Evolutionary conservation across 2,113 vertebrate species (phyloP).

Genomic region (Lepisosteus oculatus): DNA sequence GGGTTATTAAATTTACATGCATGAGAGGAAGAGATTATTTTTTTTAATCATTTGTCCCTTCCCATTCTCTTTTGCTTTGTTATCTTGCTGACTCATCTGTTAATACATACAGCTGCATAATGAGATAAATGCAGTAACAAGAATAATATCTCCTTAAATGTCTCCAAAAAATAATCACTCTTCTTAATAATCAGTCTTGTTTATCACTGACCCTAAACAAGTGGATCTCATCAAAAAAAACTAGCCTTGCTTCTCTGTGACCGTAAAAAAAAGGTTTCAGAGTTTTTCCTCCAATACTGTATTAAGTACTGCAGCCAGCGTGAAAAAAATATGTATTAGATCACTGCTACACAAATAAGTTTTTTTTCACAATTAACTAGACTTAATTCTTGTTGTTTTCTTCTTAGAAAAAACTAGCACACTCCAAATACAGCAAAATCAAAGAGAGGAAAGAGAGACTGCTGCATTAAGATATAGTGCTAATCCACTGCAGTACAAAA

Average conservation of each 20-base stretch:
- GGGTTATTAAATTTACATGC: constrained; percentile 16
- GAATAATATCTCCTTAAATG: constrained; percentile 28
- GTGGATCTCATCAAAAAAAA: too few species aligned
- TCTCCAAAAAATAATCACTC: constrained; percentile 21
- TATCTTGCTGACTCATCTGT: constrained; percentile 54
- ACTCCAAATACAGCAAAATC: constrained; percentile 48
- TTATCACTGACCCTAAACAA: background rate
- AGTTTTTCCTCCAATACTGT: too few species aligned
- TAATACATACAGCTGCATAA: constrained; percentile 56
- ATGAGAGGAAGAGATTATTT: constrained; percentile 18
- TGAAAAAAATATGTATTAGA: too few species aligned
- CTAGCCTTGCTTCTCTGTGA: too few species aligned
- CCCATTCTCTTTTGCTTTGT: constrained; percentile 22
- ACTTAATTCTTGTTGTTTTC: too few species aligned
- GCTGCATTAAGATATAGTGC: constrained; percentile 46
- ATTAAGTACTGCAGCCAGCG: too few species aligned
- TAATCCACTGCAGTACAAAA: constrained; percentile 61
- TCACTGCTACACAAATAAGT: too few species aligned
- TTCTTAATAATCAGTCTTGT: background rate
- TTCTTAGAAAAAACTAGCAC: too few species aligned
- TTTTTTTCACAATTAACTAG: too few species aligned
- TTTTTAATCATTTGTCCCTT: constrained; percentile 20
- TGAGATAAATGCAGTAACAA: constrained; percentile 44
- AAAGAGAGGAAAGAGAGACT: constrained; percentile 45
- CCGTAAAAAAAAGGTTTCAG: too few species aligned